Evolutionary conservation across 2,888 invertebrate species (phyloP).

Genomic region (Sycophila texana): DNA sequence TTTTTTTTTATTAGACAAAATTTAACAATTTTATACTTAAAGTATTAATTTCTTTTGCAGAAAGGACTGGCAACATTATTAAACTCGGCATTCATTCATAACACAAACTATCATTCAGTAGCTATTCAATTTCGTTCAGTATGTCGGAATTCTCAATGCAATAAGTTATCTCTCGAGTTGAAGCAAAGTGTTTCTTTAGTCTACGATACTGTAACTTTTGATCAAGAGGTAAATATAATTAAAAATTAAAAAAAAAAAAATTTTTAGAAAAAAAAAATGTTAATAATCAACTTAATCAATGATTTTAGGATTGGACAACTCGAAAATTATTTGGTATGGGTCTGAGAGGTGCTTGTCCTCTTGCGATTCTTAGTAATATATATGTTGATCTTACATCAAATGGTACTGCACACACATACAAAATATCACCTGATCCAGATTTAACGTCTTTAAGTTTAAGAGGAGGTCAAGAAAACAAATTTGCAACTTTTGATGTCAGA

Average conservation of each 20-base stretch:
- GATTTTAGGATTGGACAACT: constrained; percentile 87
- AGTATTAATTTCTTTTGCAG: constrained; percentile 71
- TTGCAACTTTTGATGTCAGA: constrained; percentile 85
- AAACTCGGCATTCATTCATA: constrained; percentile 93
- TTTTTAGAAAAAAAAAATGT: background rate
- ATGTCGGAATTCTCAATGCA: constrained; percentile 81
- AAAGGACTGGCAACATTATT: constrained; percentile 91
- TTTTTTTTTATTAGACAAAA: background rate
- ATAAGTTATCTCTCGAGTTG: constrained; percentile 84
- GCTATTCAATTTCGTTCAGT: constrained; percentile 89
- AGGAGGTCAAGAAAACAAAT: constrained; percentile 82
- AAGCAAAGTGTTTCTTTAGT: constrained; percentile 91
- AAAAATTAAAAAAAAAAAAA: background rate
- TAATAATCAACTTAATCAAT: background rate
- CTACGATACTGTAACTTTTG: constrained; percentile 82
- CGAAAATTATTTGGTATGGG: constrained; percentile 91
- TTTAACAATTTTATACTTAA: constrained; percentile 4
- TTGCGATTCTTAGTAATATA: constrained; percentile 86
- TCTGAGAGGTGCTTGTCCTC: constrained; percentile 87
- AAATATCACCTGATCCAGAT: constrained; percentile 81
- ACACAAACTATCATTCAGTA: constrained; percentile 94
- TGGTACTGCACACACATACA: constrained; percentile 79
- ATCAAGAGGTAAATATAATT: constrained; percentile 64
- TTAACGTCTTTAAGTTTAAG: constrained; percentile 79
- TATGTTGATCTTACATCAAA: constrained; percentile 87